Base-by-base conservation (phyloP, 2,797 vertebrate species). In the Iguana delicatissima region DNA sequence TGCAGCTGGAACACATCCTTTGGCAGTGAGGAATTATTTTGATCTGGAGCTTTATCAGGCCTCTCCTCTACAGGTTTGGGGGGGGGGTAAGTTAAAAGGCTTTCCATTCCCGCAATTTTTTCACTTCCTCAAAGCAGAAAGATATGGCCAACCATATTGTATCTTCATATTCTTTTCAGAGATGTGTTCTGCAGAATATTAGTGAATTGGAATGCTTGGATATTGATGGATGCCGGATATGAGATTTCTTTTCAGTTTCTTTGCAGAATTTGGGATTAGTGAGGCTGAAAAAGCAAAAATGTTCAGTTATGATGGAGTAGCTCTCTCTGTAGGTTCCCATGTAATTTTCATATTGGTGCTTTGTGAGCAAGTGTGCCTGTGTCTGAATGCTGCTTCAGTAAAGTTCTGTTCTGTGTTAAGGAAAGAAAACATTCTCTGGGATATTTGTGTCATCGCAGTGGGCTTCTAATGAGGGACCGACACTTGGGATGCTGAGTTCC, bases 211-310 rank as follows among this genome's bases (percentile, higher is more conserved):
- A 57, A 14, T 18, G 20, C 84, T 87, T 92, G 16, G 38, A 76
- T 55, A n/a, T 57, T 69, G 62, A 8, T 42, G 4, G 67, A 76
- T 67, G 42, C 84, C 80, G 87, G 64, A 4, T 35, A 77, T 84
- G 83, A 76, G 77, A 77, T 42, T 1, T 91, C 84, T 73, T 85
- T 79, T 80, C 80, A 85, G 87, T 42, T 79, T 88, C 69, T 90
- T 52, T 73, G 50, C 3, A 55, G 85, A 87, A 94, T 89, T 92
- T 91, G 88, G 84, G 91, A 92, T 57, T 14, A 57, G 3, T 14
- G 57, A 57, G 46, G 72, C 64, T 42, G 67, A 69, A 88, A 62
- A 90, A 83, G 83, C 89, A 90, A 50, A 57, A 84, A 73, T 64
- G 42, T 82, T 38, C 69, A 87, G 52, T 46, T 12, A 16, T 35